These are phyloP conservation scores for Indicator indicator DNA, from an alignment of 2,113 vertebrate species.

Conservation along the genomic window DNA sequence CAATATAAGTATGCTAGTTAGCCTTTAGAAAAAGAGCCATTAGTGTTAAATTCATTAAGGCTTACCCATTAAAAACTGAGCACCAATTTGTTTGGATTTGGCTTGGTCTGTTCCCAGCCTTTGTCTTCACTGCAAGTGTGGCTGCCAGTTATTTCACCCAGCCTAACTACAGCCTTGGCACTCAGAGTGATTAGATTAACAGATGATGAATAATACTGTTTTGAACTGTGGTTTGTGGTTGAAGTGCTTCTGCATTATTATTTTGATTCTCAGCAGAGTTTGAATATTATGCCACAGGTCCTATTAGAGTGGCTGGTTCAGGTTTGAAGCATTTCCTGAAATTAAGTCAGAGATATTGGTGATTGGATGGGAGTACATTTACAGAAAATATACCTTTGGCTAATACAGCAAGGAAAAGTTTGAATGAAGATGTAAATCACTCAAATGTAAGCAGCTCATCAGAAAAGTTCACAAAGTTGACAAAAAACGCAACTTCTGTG, in stretches of 20 bases:
- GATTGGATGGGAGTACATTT: neutral
- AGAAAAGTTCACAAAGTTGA: neutral
- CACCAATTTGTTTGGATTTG: neutral
- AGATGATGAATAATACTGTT: neutral
- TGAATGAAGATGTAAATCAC: neutral
- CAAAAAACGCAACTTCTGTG: neutral
- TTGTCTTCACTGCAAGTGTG: neutral
- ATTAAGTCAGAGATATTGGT: neutral
- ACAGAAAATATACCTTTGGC: neutral
- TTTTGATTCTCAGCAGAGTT: neutral
- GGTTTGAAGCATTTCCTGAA: neutral
- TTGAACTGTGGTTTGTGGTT: neutral
- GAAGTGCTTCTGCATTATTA: neutral
- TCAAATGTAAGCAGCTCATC: neutral
- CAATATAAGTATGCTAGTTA: neutral
- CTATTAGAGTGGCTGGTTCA: neutral
- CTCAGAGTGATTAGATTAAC: neutral
- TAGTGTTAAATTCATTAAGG: constrained; percentile 17
- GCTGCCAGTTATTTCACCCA: neutral
- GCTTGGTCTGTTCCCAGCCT: neutral
- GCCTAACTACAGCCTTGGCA: neutral
- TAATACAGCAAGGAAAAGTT: neutral
- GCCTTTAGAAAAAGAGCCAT: neutral
- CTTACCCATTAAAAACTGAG: neutral
- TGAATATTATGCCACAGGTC: neutral